phyloP scores from a whole-genome alignment of 2,888 invertebrate species.

The Caradrina clavipalpis region DNA sequence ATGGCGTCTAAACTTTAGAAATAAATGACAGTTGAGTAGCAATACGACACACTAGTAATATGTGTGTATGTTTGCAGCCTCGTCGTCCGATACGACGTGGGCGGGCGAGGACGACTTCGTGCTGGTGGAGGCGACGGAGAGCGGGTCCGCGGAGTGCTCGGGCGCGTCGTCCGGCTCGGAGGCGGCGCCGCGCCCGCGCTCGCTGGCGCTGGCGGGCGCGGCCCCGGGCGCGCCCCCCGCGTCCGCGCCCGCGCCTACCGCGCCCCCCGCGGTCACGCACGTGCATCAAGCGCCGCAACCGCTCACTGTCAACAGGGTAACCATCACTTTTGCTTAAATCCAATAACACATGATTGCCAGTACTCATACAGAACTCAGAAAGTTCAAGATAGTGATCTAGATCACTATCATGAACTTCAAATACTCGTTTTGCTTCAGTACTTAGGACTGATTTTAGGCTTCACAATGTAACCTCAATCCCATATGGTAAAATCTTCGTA shows the following conservation, averaged over 20 bases:
- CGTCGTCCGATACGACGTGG: constrained; percentile 88
- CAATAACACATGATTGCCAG: no score
- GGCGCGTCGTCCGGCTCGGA: constrained; percentile 82
- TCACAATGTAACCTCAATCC: background rate
- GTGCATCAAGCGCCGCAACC: constrained; percentile 11
- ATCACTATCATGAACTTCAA: background rate
- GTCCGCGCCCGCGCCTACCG: constrained; percentile 9
- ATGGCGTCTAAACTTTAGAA: no score
- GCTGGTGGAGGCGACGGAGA: constrained; percentile 94
- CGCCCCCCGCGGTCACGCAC: constrained; percentile 1
- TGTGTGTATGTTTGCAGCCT: constrained; percentile 71
- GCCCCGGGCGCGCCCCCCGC: constrained; percentile 45
- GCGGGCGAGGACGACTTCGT: constrained; percentile 96
- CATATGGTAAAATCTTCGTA: background rate
- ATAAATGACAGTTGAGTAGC: no score
- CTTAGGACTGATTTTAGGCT: background rate
- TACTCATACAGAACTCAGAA: no score
- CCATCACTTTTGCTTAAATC: background rate
- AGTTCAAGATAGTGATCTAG: no score
- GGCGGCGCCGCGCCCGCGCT: constrained; percentile 84
- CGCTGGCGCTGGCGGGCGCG: constrained; percentile 75
- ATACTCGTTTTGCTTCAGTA: background rate
- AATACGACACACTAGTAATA: no score
- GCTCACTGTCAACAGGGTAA: constrained; percentile 37
- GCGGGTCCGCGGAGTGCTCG: constrained; percentile 87